Evolutionary conservation across 2,113 vertebrate genomes (phyloP), one percentile per base, ranked within the genome.

Genomic region (Tragelaphus imberbis): DNA sequence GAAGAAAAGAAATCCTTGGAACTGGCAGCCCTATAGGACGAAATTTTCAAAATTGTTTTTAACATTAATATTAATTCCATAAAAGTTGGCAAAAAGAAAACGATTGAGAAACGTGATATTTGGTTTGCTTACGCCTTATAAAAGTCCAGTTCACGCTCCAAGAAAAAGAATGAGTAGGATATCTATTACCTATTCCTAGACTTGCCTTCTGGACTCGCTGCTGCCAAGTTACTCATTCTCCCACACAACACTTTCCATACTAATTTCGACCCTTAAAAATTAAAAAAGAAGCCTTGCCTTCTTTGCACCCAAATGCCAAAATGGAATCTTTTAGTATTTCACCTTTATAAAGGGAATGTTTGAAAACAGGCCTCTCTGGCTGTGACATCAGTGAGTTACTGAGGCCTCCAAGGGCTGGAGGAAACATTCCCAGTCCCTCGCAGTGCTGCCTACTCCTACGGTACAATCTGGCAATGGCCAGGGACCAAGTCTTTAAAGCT

Each of bases 331-430:
- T 96, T 79, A 80, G 94, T 95, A 95, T 88, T 94, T 98, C 97
- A 98, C 98, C 97, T 98, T 97, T 97, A 82, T 90, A 96, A 98
- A 95, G 65, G 85, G 97, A 97, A 95, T 97, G 96, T 95, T 97
- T 98, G 94, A 98, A 98, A 97, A 97, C 84, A 98, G 97, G 90
- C 96, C 63, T 95, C 33, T 91, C 58, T 94, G 90, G 75, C 91
- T 95, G 90, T 96, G 95, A 98, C 97, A 95, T 82, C 79, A 97
- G 94, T 89, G 90, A 85, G 92, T 71, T 95, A 36, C 87, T 90
- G 93, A 3, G 59, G 91, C 82, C 94, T 75, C 88, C 94, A 0
- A 89, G 96, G 94, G 97, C 97, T 94, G 63, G 93, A 28, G 85
- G 97, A 33, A 97, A 6, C 85, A 94, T 84, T 96, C 71, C 97